Evolutionary conservation across 2,113 vertebrate species (phyloP).

Genomic region (Misgurnus anguillicaudatus): DNA sequence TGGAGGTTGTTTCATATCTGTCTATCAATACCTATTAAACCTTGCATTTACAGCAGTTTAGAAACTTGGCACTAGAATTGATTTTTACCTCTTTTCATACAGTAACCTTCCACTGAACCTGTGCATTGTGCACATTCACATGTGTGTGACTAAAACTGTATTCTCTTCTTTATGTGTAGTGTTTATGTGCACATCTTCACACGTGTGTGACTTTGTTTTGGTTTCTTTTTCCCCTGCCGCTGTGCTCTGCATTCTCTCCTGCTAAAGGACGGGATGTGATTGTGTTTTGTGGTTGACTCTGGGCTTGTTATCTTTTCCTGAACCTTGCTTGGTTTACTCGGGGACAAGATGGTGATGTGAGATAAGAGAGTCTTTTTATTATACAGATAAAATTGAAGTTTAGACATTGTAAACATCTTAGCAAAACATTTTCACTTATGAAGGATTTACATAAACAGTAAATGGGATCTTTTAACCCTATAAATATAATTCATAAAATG

Average conservation of each 20-base stretch:
- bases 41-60: too few relatives aligned
- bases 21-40: too few relatives aligned
- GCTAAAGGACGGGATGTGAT: conserved; percentile 17
- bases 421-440: not conserved
- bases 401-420: not conserved
- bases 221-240: conserved; percentile 3
- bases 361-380: conserved; percentile 4
- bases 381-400: conserved; percentile 5
- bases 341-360: not conserved
- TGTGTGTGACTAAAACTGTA: not conserved
- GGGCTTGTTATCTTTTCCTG: conserved; percentile 40
- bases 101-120: too few relatives aligned
- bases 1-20: too few relatives aligned
- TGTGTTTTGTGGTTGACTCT: conserved; percentile 30
- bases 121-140: not conserved
- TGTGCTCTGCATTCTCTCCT: conserved; percentile 7
- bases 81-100: too few relatives aligned
- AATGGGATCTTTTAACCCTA: too few relatives aligned
- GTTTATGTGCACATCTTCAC: not conserved
- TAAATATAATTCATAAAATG: too few relatives aligned
- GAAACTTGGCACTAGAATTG: too few relatives aligned
- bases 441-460: not conserved
- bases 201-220: not conserved
- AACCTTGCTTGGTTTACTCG: conserved; percentile 12
- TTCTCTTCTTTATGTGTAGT: not conserved